Evolutionary conservation across 2,888 invertebrate species (phyloP), one percentile per base, ranked within the genome.

Genomic region (Nebria brevicollis): DNA sequence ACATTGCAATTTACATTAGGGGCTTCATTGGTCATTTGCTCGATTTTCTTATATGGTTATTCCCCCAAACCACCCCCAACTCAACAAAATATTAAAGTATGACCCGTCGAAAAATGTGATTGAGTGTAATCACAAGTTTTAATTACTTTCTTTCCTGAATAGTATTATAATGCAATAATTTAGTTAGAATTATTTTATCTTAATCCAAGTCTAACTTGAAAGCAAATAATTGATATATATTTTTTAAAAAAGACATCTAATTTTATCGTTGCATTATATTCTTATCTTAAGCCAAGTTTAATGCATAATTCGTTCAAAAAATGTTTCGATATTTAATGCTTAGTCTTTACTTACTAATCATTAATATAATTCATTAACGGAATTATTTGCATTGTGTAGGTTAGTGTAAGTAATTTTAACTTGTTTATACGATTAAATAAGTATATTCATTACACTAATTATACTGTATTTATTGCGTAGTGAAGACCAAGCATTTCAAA

Each of bases 41-140:
- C 99, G 0, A 97, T 99, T 89, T 98, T 98, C 89, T 91, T 99
- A 85, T 99, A 99, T 88, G 94, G 96, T 78, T 94, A 96, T 87
- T 93, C 93, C 84, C 95, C 95, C 2, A 20, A 75, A 10, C 76
- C 34, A 13, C 25, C 66, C 20, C 72, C 64, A 13, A 81, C 42
- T 72, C n/a, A 72, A 25, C 81, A 76, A 73, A 81, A 77, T 72
- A 76, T 81, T 65, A 81, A 81, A 77, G 81, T 81, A 81, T 81
- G 81, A 81, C 81, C 15, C 43, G 26, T 15, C 66, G 66, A 66
- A 65, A 81, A 81, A 41, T 72, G 77, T 81, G 77, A 81, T 81
- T 81, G 54, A 77, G 20, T 54, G 2, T 34, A 43, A 66, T 78
- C 78, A 78, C 78, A 78, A 54, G 2, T 34, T 34, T 5, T 34